phyloP scores from a whole-genome alignment of 2,113 vertebrate genomes.

The Datnioides undecimradiatus region DNA sequence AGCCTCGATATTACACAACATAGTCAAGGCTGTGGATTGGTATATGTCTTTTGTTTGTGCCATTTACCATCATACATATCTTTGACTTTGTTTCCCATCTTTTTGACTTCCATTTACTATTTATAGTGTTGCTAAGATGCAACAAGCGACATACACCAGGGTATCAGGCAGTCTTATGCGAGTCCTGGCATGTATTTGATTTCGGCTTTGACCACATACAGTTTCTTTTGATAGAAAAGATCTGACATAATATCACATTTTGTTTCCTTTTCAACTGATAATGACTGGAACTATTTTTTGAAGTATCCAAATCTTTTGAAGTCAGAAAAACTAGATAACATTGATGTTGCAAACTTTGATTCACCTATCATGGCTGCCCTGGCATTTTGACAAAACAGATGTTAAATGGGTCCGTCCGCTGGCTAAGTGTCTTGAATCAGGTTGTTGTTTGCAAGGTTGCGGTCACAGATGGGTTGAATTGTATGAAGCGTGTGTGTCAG shows the following conservation, averaged over 20 bases:
- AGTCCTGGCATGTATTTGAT: background rate
- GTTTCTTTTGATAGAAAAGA: background rate
- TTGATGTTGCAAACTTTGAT: no score
- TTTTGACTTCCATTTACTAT: background rate
- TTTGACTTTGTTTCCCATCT: background rate
- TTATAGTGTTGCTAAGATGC: background rate
- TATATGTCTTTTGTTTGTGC: background rate
- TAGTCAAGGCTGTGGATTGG: background rate
- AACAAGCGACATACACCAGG: background rate
- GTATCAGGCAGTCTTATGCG: background rate
- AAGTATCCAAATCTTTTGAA: no score
- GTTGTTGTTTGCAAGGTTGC: no score
- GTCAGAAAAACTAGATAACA: no score
- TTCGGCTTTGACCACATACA: background rate
- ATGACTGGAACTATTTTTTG: no score
- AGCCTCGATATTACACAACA: slow-evolving; percentile 41
- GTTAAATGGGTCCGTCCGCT: no score
- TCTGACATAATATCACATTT: background rate
- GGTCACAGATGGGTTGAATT: no score
- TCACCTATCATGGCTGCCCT: no score
- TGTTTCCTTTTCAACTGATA: no score
- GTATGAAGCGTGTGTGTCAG: no score
- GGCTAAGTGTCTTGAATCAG: no score
- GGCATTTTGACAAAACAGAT: no score
- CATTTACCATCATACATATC: background rate